Evolutionary conservation across 2,797 vertebrate genomes (phyloP).

Genomic region (Silurus lanzhouensis): DNA sequence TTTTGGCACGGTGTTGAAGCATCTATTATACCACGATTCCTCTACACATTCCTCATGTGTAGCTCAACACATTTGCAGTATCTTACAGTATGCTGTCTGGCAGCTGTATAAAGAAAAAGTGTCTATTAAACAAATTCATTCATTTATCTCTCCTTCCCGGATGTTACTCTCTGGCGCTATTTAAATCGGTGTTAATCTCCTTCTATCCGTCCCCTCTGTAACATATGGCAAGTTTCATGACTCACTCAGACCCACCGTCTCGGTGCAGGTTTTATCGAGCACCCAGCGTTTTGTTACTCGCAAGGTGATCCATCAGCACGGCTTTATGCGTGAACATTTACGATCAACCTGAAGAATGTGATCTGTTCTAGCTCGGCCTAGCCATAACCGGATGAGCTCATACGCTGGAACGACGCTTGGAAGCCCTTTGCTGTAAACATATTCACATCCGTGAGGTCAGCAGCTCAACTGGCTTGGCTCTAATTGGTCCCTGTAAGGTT

Average conservation of each 20-base stretch:
- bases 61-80: constrained; percentile 23
- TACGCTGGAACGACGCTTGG: constrained; percentile 35
- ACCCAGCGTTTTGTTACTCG: constrained; percentile 1
- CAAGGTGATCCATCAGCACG: constrained; percentile 27
- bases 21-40: neutral
- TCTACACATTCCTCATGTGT: neutral
- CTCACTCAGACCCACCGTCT: constrained; percentile 24
- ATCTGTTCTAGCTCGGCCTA: constrained; percentile 27
- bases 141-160: constrained; percentile 42
- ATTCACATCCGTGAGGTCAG: constrained; percentile 38
- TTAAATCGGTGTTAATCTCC: constrained; percentile 38
- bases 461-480: constrained; percentile 25
- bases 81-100: constrained; percentile 30
- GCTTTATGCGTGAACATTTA: constrained; percentile 28
- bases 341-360: constrained; percentile 39
- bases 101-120: constrained; percentile 44
- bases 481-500: constrained; percentile 51
- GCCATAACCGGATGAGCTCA: constrained; percentile 47
- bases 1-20: neutral
- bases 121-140: constrained; percentile 45
- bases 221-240: constrained; percentile 45
- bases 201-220: constrained; percentile 4
- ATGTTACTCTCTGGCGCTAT: constrained; percentile 33
- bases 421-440: constrained; percentile 34
- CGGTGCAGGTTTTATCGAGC: constrained; percentile 1